Base-by-base conservation (phyloP, 2,113 vertebrate genomes). In the Anhinga rufa region DNA sequence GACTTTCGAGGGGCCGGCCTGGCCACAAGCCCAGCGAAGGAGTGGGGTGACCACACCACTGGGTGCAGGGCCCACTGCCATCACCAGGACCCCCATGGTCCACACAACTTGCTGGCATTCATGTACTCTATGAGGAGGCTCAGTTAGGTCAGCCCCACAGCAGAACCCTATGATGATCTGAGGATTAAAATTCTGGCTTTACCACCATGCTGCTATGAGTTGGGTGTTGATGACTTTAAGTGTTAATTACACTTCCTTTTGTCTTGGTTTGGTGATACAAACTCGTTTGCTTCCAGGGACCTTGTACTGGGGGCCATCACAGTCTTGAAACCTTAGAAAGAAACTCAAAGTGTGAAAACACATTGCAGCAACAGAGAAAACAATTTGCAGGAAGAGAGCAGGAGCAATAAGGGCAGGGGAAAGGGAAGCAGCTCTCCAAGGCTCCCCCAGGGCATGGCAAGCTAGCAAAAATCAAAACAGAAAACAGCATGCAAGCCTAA, bases 1-100 rank as follows among this genome's bases (percentile, higher is more conserved):
- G 36, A 7, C 4, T 85, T 90, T 75, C 0, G 0, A 74, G 40
- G 52, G 58, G 6, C 34, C 0, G 0, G 70, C 6, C 36, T 66
- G 31, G 46, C 26, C 55, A 57, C 26, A 3, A 68, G 42, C 25
- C n/a, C 48, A 62, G 65, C 2, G 8, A 55, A 61, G 34, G 55
- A 90, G 15, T 2, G 10, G 4, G 2, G 14, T 64, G 52, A 83
- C 7, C 15, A 54, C 16, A 54, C 38, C n/a, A 17, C 17, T 2
- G 2, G 28, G 25, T 17, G 6, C 44, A 74, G 49, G 20, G 21
- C 19, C 48, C 54, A n/a, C 14, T 51, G 82, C 44, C 2, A 2
- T 24, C 8, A 38, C 24, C 26, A 65, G 34, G 14, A 44, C 7
- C 3, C 10, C 38, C 3, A 3, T 5, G 13, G 52, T 49, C 48